Evolutionary conservation across 2,113 vertebrate species (phyloP).

Genomic region (Osmerus mordax): DNA sequence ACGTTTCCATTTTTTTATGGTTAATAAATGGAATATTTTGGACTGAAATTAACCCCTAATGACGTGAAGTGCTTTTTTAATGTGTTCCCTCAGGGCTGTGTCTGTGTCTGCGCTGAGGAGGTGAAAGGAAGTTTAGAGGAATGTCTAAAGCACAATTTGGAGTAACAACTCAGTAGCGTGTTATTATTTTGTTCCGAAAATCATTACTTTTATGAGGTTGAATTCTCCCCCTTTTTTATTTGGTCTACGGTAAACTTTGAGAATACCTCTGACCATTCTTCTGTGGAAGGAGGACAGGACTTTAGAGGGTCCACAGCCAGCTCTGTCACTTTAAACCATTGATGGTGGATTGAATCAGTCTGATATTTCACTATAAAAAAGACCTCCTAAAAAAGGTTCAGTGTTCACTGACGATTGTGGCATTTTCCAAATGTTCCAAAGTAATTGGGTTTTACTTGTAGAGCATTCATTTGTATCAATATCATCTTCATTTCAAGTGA

Average conservation of each 20-base stretch:
- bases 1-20: conserved; percentile 48
- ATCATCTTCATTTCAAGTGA: no score
- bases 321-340: neutral
- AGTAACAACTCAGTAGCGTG: conserved; percentile 39
- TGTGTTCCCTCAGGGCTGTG: conserved; percentile 32
- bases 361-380: no score
- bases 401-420: no score
- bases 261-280: conserved; percentile 25
- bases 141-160: conserved; percentile 51
- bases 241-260: conserved; percentile 35
- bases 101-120: conserved; percentile 36
- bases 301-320: neutral
- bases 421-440: no score
- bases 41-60: conserved; percentile 47
- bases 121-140: conserved; percentile 47
- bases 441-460: no score
- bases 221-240: conserved; percentile 50
- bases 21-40: conserved; percentile 56
- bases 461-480: no score
- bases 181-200: conserved; percentile 61
- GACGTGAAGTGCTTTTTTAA: conserved; percentile 48
- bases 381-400: no score
- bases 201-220: conserved; percentile 55
- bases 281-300: neutral
- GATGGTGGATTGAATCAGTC: no score